These are phyloP conservation scores for Parapsyche elsis DNA, from an alignment of 1,140 invertebrate genomes.

Conservation along the genomic window DNA sequence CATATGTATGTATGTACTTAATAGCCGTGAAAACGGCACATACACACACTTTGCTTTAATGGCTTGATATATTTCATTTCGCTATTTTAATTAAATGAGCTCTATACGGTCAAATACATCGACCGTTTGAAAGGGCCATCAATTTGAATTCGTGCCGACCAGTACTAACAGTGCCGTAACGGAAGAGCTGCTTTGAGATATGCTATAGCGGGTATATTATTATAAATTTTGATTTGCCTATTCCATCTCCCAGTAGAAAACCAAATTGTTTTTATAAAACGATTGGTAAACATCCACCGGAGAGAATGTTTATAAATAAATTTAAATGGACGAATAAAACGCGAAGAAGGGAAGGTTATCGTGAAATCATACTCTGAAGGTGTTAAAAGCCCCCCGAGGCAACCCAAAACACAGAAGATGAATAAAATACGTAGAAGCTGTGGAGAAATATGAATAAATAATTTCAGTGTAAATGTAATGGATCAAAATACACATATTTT, in stretches of 20 bases:
- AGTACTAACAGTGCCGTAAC: neutral
- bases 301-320: no score
- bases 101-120: slow-evolving; percentile 11
- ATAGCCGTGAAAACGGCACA: slow-evolving; percentile 1
- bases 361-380: slow-evolving; percentile 15
- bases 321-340: neutral
- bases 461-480: neutral
- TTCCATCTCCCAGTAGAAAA: no score
- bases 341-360: neutral
- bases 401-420: slow-evolving; percentile 7
- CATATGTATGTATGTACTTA: no score
- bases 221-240: no score
- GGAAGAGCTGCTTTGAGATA: neutral
- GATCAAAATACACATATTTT: neutral
- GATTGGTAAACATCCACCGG: no score
- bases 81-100: slow-evolving; percentile 22
- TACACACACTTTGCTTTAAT: neutral
- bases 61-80: slow-evolving; percentile 8
- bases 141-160: neutral
- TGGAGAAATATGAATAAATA: slow-evolving; percentile 23
- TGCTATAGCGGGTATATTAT: no score
- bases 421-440: slow-evolving; percentile 14
- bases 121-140: neutral
- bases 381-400: slow-evolving; percentile 24
- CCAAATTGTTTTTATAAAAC: no score